These are phyloP conservation scores for Cephalopachus bancanus DNA, from an alignment of 2,797 vertebrate species.

Conservation along the genomic window DNA sequence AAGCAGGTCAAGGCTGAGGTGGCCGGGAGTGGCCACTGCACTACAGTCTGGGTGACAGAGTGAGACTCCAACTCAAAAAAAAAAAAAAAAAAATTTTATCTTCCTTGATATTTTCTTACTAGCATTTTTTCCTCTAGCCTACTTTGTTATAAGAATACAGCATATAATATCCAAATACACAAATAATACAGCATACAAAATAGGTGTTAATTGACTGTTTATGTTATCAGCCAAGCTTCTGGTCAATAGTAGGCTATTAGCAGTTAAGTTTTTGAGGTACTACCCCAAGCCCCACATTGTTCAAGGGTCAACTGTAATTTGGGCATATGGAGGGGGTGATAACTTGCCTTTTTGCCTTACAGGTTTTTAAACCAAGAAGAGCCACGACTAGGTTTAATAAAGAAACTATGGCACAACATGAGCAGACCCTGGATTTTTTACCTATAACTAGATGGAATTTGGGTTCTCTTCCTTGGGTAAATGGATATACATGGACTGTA, in stretches of 20 bases:
- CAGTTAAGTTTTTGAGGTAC: not conserved
- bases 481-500: not conserved
- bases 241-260: not conserved
- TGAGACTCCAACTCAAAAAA: too few species aligned
- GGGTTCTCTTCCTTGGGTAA: not conserved
- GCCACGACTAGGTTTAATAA: not conserved
- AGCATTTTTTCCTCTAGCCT: not conserved
- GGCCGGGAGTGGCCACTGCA: too few species aligned
- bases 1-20: too few species aligned
- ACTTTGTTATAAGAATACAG: not conserved
- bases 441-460: not conserved
- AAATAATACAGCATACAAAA: not conserved
- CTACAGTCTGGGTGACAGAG: too few species aligned
- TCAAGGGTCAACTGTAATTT: not conserved
- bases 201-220: not conserved
- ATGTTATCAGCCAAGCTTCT: not conserved
- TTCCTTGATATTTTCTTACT: not conserved
- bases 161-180: not conserved
- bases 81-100: not conserved
- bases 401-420: not conserved
- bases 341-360: not conserved
- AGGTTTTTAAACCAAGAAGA: slow-evolving; percentile 16
- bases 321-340: not conserved
- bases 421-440: not conserved
- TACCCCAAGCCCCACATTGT: not conserved